Evolutionary conservation across 2,888 invertebrate species (phyloP), one percentile per base, ranked within the genome.

Genomic region (Trissoscelio sp.): DNA sequence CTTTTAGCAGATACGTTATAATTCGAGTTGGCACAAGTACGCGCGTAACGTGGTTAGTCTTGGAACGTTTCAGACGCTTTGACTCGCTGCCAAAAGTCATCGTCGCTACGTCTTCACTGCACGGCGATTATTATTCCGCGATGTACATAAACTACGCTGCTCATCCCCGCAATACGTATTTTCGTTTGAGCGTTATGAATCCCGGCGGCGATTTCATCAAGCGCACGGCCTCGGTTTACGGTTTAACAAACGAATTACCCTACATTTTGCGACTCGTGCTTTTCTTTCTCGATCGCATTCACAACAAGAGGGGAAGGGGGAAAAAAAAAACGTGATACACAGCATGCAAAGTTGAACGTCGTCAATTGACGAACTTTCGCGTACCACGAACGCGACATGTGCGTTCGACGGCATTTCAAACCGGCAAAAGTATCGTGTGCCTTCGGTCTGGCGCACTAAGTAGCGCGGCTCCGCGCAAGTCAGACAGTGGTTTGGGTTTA

Each of bases 401-500:
- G 58, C 58, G 70, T 51, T 28, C 20, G 9, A 20, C 7, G 62
- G 58, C 44, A 39, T 64, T 77, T 58, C 57, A 51, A 39, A 42
- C 39, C 60, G n/a, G 72, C 44, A 46, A 79, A 82, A 82, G 72
- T 77, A 69, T 69, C 58, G 44, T 53, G 83, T 83, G 83, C 83
- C 86, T 84, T 85, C 78, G 85, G 85, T 86, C 86, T 85, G 70
- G 83, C 84, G 84, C 87, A 84, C 83, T 88, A 88, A 91, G 89
- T 89, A 89, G 89, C 83, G 83, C 88, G 84, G 84, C 86, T 85
- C 85, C 86, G 86, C 85, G 84, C 87, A 88, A 90, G 89, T 90
- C 90, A 89, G 90, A 90, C 89, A 84, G 87, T 84, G 87, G 86
- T 87, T 85, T 83, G 85, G 83, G 84, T n/a, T 84, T 86, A 58